Evolutionary conservation across 2,797 vertebrate genomes (phyloP).

Genomic region (Peromyscus melanophrys): DNA sequence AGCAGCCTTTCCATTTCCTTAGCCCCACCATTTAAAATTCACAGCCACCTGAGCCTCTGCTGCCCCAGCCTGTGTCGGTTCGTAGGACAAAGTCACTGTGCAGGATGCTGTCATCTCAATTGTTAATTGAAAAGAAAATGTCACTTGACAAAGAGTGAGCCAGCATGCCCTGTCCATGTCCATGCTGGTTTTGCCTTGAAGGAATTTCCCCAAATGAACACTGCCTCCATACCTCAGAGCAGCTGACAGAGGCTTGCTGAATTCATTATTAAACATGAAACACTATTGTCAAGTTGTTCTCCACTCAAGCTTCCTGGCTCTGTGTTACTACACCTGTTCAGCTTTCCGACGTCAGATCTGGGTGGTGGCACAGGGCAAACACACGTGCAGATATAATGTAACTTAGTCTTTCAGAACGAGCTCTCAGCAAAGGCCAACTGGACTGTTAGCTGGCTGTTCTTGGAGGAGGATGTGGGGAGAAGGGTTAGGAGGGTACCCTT

Average conservation of each 20-base stretch:
- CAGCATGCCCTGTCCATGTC: neutral
- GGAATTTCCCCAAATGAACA: neutral
- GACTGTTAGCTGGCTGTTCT: neutral
- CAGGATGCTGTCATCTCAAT: conserved; percentile 27
- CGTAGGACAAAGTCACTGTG: neutral
- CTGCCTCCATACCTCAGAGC: neutral
- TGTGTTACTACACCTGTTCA: neutral
- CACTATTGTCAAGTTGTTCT: neutral
- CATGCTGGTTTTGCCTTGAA: conserved; percentile 9
- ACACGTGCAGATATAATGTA: neutral
- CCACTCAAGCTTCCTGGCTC: neutral
- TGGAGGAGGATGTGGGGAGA: neutral
- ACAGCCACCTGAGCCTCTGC: neutral
- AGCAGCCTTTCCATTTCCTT: neutral
- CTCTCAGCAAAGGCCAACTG: neutral
- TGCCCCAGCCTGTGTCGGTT: neutral
- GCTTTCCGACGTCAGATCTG: neutral
- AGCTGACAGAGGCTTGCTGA: neutral
- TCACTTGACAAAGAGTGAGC: conserved; percentile 24
- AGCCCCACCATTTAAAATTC: conserved; percentile 7
- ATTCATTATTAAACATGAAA: neutral
- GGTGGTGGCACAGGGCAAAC: neutral
- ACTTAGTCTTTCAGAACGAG: neutral
- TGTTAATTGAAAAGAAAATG: conserved; percentile 65
- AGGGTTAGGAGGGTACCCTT: neutral